Evolutionary conservation across 2,888 invertebrate genomes (phyloP), one percentile per base, ranked within the genome.

Genomic region (Coelinius sp.): DNA sequence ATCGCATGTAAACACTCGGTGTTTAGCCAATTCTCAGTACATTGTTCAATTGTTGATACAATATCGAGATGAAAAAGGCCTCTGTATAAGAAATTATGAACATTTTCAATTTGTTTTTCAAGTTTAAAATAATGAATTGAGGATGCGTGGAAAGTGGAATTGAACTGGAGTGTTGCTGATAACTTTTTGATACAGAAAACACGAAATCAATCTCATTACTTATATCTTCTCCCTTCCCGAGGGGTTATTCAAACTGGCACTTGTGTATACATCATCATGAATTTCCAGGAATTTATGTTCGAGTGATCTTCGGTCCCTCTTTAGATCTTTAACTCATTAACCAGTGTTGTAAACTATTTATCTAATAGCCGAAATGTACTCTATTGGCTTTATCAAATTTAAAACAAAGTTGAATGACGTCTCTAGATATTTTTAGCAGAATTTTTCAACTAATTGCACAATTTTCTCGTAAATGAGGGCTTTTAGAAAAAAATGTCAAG

Each of bases 201-300:
- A 85, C 81, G 82, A 82, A 84, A 84, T 85, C 84, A 85, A 82
- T 84, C 84, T 85, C 85, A 82, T 85, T 85, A 85, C 85, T 85
- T 84, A 80, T 83, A 84, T 85, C 85, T 84, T n/a, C 77, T 76
- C 77, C 81, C 74, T 67, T 68, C 62, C 68, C 31, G 64, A 56
- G 20, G 17, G 46, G 52, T 24, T 53, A 27, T 63, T 66, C 38
- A 68, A 64, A 44, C 64, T 59, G 67, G 22, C 17, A 56, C 41
- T 67, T 59, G 74, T 74, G 71, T 75, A 71, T 75, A 71, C 70
- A 63, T 65, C 41, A 41, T 59, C 20, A 27, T 53, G 71, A 72
- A 83, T 81, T 85, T 84, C 84, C 84, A 82, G 77, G 84, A 85
- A 85, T 82, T 75, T 76, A 78, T n/a, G 77, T 78, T 44, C 68